These are phyloP conservation scores for Lottia gigantea DNA, from an alignment of 2,888 invertebrate genomes.

Conservation along the genomic window DNA sequence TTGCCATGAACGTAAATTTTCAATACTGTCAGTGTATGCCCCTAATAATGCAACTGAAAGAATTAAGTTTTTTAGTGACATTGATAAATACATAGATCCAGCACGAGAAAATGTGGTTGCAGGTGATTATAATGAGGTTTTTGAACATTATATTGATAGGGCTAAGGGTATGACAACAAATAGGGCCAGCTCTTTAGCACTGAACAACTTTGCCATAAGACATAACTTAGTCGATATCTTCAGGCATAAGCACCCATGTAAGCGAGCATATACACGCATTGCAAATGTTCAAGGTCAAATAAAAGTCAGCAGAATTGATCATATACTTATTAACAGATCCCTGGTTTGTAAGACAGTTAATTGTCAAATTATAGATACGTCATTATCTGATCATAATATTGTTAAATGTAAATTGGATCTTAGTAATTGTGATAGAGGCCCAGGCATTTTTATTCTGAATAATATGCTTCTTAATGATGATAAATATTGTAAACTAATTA, in stretches of 20 bases:
- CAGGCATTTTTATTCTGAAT: conserved; percentile 19
- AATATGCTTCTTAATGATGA: conserved; percentile 20
- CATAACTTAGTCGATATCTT: background rate
- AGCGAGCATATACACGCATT: background rate
- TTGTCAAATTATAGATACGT: no score
- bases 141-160: background rate
- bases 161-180: background rate
- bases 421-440: conserved; percentile 19
- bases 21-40: background rate
- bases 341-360: no score
- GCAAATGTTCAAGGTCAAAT: background rate
- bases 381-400: no score
- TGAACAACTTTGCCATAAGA: background rate
- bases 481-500: conserved; percentile 10
- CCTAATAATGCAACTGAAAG: background rate
- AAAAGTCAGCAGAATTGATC: background rate
- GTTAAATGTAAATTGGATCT: background rate
- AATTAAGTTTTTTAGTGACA: background rate
- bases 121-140: background rate
- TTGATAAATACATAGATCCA: background rate
- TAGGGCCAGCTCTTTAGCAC: background rate
- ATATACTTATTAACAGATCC: background rate
- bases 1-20: background rate
- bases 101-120: background rate
- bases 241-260: background rate